These are phyloP conservation scores for Agrochola circellaris DNA, from an alignment of 2,888 invertebrate species.

Conservation along the genomic window DNA sequence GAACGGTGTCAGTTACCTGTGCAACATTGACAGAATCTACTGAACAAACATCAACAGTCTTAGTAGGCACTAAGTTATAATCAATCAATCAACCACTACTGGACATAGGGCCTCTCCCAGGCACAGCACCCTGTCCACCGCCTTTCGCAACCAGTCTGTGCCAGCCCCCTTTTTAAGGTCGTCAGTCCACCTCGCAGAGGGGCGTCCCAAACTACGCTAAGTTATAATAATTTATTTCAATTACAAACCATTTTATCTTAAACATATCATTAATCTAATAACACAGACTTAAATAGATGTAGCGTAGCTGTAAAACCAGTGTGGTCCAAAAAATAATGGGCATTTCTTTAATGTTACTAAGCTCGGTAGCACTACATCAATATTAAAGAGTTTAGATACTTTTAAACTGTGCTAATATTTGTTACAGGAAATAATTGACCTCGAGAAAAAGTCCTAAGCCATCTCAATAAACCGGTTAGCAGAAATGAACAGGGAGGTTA, in stretches of 20 bases:
- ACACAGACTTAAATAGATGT: neutral
- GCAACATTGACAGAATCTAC: neutral
- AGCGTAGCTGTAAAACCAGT: slow-evolving; percentile 5
- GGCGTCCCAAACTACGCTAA: too few relatives aligned
- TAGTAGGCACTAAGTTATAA: neutral
- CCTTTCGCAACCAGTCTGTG: too few relatives aligned
- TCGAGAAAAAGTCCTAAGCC: neutral
- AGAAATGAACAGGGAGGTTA: neutral
- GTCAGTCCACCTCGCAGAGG: too few relatives aligned
- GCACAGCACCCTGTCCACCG: too few relatives aligned
- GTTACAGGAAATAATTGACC: slow-evolving; percentile 26
- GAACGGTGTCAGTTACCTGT: neutral
- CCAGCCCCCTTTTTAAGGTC: too few relatives aligned
- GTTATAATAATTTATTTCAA: slow-evolving; percentile 8
- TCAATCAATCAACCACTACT: too few relatives aligned
- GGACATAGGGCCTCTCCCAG: too few relatives aligned
- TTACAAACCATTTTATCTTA: slow-evolving; percentile 18
- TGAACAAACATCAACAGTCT: neutral
- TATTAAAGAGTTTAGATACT: slow-evolving; percentile 1
- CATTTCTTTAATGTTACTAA: neutral
- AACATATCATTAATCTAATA: slow-evolving; percentile 31
- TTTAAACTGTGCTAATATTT: slow-evolving; percentile 16
- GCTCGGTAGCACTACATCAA: slow-evolving; percentile 15
- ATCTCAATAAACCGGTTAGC: neutral
- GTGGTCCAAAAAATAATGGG: neutral